These are phyloP conservation scores for Dendrocincla fuliginosa DNA, from an alignment of 2,797 vertebrate species.

Conservation along the genomic window DNA sequence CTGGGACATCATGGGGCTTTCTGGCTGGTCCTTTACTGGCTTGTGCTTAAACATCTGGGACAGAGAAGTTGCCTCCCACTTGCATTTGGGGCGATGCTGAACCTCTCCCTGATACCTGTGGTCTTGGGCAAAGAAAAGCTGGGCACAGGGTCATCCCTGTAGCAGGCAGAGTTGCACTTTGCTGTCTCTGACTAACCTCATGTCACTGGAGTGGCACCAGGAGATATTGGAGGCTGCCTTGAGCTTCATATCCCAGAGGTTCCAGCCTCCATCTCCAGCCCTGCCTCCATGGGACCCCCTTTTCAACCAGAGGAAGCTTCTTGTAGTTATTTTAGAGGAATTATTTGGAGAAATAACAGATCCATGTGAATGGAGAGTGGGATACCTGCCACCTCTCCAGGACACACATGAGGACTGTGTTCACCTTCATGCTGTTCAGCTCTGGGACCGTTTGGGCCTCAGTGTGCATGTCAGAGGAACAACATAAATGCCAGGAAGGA, in stretches of 20 bases:
- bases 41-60: neutral
- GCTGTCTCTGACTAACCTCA: neutral
- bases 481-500: neutral
- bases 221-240: neutral
- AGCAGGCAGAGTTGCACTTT: neutral
- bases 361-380: neutral
- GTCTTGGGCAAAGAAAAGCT: neutral
- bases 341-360: neutral
- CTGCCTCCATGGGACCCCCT: neutral
- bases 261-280: neutral
- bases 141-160: neutral
- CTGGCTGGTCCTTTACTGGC: too few relatives aligned
- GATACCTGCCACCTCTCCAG: neutral
- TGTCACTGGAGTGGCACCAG: neutral
- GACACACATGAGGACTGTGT: rapidly evolving
- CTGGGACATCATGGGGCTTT: neutral
- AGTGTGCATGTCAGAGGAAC: neutral
- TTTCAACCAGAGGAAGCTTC: neutral
- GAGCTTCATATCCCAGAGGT: neutral
- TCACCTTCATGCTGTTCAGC: neutral
- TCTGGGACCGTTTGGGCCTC: neutral
- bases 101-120: neutral
- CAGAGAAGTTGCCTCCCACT: neutral
- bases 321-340: neutral
- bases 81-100: rapidly evolving